Conservation (phyloP, 2,797 vertebrate genomes). For the Spatula clypeata region DNA sequence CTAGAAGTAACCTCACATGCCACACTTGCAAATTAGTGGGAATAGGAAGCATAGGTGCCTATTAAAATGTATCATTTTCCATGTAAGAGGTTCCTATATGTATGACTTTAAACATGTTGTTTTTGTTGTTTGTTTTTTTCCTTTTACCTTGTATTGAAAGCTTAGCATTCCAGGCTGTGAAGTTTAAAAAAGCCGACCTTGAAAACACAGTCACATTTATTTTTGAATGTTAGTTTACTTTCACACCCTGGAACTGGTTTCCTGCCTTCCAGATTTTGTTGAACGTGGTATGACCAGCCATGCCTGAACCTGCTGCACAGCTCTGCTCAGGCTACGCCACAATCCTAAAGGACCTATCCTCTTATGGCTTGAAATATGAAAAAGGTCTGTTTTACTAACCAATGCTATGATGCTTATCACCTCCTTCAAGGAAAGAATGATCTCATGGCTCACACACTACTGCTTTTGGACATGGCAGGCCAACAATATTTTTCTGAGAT, state of each 20-base stretch:
- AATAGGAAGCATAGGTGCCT: background rate
- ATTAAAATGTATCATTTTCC: background rate
- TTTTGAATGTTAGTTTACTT: constrained; percentile 58
- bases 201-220: constrained; percentile 65
- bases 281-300: background rate
- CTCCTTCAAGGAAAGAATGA: background rate
- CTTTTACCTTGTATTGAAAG: background rate
- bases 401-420: background rate
- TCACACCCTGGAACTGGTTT: constrained; percentile 55
- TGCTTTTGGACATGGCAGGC: background rate
- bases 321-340: background rate
- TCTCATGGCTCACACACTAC: background rate
- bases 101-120: background rate
- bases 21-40: background rate
- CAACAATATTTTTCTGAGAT: background rate
- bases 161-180: background rate
- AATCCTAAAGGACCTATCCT: background rate
- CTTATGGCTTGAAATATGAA: background rate
- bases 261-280: constrained; percentile 51
- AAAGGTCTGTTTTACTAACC: background rate
- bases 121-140: too few relatives aligned
- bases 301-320: background rate
- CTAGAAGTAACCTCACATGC: background rate
- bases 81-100: background rate
- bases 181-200: constrained; percentile 68